These are phyloP conservation scores for Brachyistius frenatus DNA, from an alignment of 2,113 vertebrate species.

Conservation along the genomic window DNA sequence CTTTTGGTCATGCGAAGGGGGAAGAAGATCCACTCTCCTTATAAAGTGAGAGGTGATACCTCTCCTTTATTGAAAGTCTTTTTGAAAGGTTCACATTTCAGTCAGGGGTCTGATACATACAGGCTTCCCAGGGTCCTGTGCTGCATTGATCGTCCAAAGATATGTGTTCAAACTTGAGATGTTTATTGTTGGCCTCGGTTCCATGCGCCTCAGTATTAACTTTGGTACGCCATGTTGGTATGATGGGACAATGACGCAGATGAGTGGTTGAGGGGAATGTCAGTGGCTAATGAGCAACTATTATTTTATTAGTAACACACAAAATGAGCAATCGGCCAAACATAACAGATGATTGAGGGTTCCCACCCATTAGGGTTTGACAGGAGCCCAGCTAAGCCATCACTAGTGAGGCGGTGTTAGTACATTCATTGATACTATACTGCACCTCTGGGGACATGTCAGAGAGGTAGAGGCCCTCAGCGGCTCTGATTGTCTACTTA, in stretches of 20 bases:
- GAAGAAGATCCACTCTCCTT: conserved; percentile 55
- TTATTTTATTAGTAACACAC: conserved; percentile 52
- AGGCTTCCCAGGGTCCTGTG: conserved; percentile 49
- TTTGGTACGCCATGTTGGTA: conserved; percentile 67
- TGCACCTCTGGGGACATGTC: conserved; percentile 72
- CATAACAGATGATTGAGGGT: conserved; percentile 57
- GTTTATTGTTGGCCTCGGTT: conserved; percentile 46
- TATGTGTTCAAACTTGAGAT: conserved; percentile 43
- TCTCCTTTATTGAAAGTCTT: conserved; percentile 37
- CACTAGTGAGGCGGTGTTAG: conserved; percentile 82
- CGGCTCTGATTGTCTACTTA: conserved; percentile 78
- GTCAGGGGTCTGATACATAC: conserved; percentile 54
- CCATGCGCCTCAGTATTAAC: conserved; percentile 52
- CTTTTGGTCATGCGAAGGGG: conserved; percentile 61
- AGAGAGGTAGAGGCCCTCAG: conserved; percentile 77
- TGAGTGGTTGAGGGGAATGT: conserved; percentile 51
- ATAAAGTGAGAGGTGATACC: conserved; percentile 49
- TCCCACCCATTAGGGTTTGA: conserved; percentile 54
- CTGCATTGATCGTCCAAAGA: conserved; percentile 55
- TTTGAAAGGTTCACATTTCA: conserved; percentile 67
- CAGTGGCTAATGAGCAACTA: conserved; percentile 42
- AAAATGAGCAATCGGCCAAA: conserved; percentile 60
- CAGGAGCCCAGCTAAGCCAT: conserved; percentile 68
- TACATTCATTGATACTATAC: conserved; percentile 77
- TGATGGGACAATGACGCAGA: conserved; percentile 39